These are phyloP conservation scores for Nipponia nippon DNA, from an alignment of 2,113 vertebrate genomes.

Conservation along the genomic window DNA sequence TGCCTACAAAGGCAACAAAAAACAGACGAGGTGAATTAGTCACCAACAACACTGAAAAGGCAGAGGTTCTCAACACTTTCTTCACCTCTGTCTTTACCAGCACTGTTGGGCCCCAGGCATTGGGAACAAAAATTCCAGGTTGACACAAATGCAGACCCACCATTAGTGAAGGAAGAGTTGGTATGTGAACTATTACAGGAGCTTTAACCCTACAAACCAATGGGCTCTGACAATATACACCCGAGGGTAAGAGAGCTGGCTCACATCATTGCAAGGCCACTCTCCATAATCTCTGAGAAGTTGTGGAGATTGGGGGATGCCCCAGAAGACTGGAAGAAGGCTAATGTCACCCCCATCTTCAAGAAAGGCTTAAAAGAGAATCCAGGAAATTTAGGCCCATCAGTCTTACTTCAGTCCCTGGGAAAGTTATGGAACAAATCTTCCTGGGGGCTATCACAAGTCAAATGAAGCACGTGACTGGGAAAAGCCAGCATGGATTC, in stretches of 20 bases:
- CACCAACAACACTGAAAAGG: background rate
- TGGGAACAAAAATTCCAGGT: background rate
- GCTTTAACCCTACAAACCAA: background rate
- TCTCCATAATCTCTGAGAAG: background rate
- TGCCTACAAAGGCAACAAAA: background rate
- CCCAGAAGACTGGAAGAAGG: background rate
- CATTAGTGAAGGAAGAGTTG: background rate
- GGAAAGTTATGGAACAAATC: background rate
- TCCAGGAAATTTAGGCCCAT: background rate
- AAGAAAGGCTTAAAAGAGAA: background rate
- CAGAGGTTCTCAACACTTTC: background rate
- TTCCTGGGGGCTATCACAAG: background rate
- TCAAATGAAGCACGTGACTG: background rate
- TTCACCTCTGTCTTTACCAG: background rate
- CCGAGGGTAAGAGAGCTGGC: background rate
- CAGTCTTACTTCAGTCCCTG: background rate
- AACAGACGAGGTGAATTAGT: background rate
- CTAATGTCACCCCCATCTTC: background rate
- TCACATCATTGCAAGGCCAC: accelerated
- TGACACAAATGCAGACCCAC: background rate
- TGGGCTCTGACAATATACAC: background rate
- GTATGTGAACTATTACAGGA: background rate
- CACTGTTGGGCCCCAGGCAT: background rate
- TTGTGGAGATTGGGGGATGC: background rate
- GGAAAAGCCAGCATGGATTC: background rate